Evolutionary conservation across 1,140 invertebrate genomes (phyloP).

Genomic region (Belonocnema kinseyi): DNA sequence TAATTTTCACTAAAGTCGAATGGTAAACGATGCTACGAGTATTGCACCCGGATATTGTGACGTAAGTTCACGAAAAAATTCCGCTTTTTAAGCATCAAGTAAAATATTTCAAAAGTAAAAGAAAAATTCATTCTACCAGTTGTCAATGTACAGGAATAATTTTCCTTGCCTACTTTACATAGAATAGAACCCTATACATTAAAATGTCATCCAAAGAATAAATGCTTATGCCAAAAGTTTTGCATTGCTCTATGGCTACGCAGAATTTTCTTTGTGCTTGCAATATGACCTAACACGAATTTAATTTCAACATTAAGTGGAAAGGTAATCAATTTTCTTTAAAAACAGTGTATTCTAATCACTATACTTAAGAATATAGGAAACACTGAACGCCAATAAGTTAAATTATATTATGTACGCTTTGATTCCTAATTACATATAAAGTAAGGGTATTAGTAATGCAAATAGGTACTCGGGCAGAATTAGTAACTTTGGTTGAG

Average conservation of each 20-base stretch:
- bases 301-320: too few species aligned
- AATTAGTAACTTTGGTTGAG: neutral
- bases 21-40: slow-evolving; percentile 30
- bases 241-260: too few species aligned
- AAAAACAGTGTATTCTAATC: neutral
- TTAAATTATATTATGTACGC: neutral
- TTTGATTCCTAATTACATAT: neutral
- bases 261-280: too few species aligned
- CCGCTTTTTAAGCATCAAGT: neutral
- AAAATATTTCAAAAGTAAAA: too few species aligned
- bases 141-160: too few species aligned
- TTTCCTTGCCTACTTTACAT: too few species aligned
- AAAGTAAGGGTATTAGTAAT: neutral
- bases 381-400: neutral
- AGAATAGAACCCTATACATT: too few species aligned
- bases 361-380: neutral
- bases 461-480: neutral
- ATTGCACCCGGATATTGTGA: slow-evolving; percentile 9
- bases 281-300: too few species aligned
- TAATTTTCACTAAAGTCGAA: slow-evolving; percentile 20
- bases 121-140: too few species aligned
- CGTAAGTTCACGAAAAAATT: neutral
- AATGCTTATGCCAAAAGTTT: too few species aligned
- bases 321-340: too few species aligned
- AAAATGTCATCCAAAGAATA: too few species aligned